A percentile compares a stretch with the other conserved stretches of the same genome.
Evolutionary conservation across 2,113 vertebrate species (phyloP).

Genomic region (Larimichthys crocea): DNA sequence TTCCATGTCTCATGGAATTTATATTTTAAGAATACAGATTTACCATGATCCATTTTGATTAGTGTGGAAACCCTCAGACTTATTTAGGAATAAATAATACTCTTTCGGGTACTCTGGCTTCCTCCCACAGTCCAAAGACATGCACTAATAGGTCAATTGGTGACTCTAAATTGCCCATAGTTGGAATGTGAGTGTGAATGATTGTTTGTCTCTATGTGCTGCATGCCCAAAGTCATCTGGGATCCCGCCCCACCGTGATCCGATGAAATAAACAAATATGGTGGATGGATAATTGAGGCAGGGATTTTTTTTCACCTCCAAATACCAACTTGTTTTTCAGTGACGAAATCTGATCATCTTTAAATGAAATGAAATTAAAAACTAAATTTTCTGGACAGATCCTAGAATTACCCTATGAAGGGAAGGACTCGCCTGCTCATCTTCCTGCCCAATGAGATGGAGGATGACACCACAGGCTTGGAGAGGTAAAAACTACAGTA

Average conservation of each 20-base stretch:
- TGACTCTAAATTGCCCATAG: too few species aligned
- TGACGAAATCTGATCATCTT: neutral
- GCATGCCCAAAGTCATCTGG: too few species aligned
- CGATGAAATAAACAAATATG: too few species aligned
- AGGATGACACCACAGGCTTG: slow-evolving; percentile 89
- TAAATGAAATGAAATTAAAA: neutral
- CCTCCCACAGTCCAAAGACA: too few species aligned
- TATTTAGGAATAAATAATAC: too few species aligned
- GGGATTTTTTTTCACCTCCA: neutral
- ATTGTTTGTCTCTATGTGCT: too few species aligned
- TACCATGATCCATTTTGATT: neutral
- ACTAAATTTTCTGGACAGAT: slow-evolving; percentile 57
- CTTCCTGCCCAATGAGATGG: slow-evolving; percentile 87
- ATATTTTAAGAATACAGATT: neutral
- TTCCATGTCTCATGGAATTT: neutral
- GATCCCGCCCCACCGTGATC: too few species aligned
- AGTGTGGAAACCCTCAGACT: neutral
- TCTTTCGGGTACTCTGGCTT: too few species aligned
- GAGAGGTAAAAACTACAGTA: slow-evolving; percentile 81
- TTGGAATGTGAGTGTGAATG: too few species aligned
- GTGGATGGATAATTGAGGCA: neutral
- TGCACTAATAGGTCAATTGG: too few species aligned
- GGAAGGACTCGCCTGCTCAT: slow-evolving; percentile 92
- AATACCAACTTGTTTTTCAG: neutral
- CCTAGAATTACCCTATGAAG: slow-evolving; percentile 90